phyloP scores from a whole-genome alignment of 2,888 invertebrate genomes.

The Hyposoter dolosus region DNA sequence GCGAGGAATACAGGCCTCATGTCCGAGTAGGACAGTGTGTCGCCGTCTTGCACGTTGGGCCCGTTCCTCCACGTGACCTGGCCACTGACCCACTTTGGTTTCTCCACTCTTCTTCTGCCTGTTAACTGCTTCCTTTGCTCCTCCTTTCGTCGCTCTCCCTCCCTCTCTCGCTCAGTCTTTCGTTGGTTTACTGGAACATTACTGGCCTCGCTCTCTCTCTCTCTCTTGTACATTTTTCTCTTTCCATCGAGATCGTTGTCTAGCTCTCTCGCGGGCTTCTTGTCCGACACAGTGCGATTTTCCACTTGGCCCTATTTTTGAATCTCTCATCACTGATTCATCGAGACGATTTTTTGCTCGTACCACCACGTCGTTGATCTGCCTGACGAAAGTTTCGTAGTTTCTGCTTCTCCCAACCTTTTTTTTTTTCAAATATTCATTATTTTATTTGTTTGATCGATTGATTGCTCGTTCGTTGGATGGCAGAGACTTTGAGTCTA shows the following conservation, averaged over 20 bases:
- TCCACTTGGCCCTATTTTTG: not conserved
- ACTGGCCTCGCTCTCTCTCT: not conserved
- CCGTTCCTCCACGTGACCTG: constrained; percentile 84
- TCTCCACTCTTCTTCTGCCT: constrained; percentile 74
- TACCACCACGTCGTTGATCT: not conserved
- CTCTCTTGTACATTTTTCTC: not conserved
- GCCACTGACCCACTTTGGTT: constrained; percentile 84
- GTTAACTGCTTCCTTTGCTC: constrained; percentile 38
- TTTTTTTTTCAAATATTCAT: not conserved
- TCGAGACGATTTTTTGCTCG: not conserved
- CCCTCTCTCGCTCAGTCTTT: constrained; percentile 30
- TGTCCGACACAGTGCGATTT: not conserved
- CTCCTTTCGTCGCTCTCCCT: constrained; percentile 63
- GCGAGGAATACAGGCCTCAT: constrained; percentile 70
- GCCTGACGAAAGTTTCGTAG: not conserved
- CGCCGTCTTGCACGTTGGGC: constrained; percentile 82
- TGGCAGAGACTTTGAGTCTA: not conserved
- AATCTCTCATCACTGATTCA: constrained; percentile 14
- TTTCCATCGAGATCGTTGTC: not conserved
- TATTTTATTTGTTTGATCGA: not conserved
- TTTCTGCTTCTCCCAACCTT: not conserved
- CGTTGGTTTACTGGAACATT: not conserved
- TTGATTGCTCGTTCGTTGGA: not conserved
- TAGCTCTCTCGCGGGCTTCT: not conserved
- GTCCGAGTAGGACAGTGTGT: constrained; percentile 85